Percentiles rank a stretch among this genome's conserved stretches.
These are phyloP conservation scores for Philotrypesis tridentata DNA, from an alignment of 1,140 invertebrate genomes.

Conservation along the genomic window DNA sequence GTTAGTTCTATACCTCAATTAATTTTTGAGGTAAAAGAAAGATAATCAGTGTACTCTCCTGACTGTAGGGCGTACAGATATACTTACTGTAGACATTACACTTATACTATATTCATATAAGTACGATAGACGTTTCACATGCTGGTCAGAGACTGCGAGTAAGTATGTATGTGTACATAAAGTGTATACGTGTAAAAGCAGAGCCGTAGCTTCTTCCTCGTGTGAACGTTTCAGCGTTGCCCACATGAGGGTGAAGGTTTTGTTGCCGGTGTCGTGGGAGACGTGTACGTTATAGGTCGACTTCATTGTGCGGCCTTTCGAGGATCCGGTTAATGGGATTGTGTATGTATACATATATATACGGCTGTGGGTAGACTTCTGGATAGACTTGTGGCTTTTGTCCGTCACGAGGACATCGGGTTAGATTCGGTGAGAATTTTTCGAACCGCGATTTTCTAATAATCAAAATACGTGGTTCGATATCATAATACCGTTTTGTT, in stretches of 20 bases:
- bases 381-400: neutral
- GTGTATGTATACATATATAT: neutral
- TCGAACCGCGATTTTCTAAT: no score
- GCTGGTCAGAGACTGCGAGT: neutral
- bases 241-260: slow-evolving; percentile 37
- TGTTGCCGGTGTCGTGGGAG: slow-evolving; percentile 15
- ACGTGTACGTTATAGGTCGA: neutral
- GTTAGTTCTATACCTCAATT: no score
- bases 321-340: neutral
- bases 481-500: no score
- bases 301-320: neutral
- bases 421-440: neutral
- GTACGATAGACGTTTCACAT: slow-evolving; percentile 10
- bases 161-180: no score
- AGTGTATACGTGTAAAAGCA: neutral
- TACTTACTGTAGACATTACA: no score
- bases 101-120: no score
- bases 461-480: no score
- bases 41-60: no score
- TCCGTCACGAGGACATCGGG: neutral
- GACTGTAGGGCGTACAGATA: no score
- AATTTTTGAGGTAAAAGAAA: no score
- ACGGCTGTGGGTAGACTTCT: neutral
- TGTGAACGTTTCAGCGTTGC: neutral
- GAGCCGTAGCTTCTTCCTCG: neutral